A percentile compares a stretch with the other conserved stretches of the same genome.
Conservation (phyloP, 2,888 invertebrate genomes). For the Gymnoscelis rufifasciata region DNA sequence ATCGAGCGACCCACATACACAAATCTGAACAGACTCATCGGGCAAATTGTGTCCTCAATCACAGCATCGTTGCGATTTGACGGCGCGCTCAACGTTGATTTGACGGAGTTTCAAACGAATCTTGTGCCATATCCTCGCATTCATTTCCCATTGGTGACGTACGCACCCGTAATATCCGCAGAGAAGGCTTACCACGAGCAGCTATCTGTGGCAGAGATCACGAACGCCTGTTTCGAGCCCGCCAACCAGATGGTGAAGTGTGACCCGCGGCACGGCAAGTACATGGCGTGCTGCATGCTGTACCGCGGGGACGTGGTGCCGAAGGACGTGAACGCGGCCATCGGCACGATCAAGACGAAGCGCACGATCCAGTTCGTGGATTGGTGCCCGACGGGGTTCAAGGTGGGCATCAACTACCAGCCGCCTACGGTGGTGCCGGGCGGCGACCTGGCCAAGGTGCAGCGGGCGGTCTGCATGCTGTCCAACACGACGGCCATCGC, state of each 20-base stretch:
- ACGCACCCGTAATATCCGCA: conserved; percentile 94
- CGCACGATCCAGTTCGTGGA: conserved; percentile 95
- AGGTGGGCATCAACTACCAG: conserved; percentile 92
- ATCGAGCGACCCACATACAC: conserved; percentile 97
- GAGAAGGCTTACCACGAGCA: conserved; percentile 97
- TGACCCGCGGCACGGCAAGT: conserved; percentile 93
- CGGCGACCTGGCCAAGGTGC: conserved; percentile 94
- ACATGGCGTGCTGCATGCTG: conserved; percentile 97
- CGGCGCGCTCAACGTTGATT: conserved; percentile 93
- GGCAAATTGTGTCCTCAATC: conserved; percentile 95
- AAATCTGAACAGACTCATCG: conserved; percentile 95
- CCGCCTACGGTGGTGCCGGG: conserved; percentile 93
- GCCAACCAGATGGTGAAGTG: conserved; percentile 97
- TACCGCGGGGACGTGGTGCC: conserved; percentile 97
- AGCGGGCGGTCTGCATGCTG: conserved; percentile 97
- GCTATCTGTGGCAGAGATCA: conserved; percentile 93
- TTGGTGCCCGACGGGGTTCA: conserved; percentile 90
- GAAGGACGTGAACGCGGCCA: conserved; percentile 95
- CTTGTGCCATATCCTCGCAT: conserved; percentile 96
- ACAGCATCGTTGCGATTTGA: conserved; percentile 95
- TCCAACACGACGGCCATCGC: conserved; percentile 98
- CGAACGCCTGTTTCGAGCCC: conserved; percentile 96
- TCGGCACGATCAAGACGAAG: conserved; percentile 96
- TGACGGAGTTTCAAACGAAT: conserved; percentile 96
- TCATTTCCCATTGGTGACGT: conserved; percentile 94